Conservation (phyloP, 2,888 invertebrate genomes). For the Lydus trimaculatus region DNA sequence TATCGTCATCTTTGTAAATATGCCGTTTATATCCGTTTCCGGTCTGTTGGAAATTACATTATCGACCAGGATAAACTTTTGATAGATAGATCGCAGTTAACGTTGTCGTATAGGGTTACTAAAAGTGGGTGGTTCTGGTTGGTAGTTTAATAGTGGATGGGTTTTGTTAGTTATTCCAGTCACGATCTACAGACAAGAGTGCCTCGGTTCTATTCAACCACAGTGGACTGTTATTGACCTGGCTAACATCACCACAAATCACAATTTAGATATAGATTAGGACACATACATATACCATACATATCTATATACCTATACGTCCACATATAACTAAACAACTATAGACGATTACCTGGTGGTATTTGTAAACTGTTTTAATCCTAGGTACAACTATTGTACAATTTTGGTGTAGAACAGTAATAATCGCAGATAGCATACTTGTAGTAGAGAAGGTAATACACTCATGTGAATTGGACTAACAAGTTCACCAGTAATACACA, state of each 20-base stretch:
- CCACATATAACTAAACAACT: constrained; percentile 32
- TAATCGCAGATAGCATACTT: neutral
- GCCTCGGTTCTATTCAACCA: constrained; percentile 36
- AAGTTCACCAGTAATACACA: constrained; percentile 12
- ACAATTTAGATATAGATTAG: constrained; percentile 48
- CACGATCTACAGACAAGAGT: constrained; percentile 36
- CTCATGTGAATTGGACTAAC: neutral
- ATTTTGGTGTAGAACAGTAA: neutral
- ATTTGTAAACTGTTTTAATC: constrained; percentile 33
- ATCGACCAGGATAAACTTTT: constrained; percentile 51
- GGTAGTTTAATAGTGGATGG: constrained; percentile 7
- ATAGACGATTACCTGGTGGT: constrained; percentile 32
- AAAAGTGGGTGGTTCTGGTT: neutral
- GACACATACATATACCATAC: constrained; percentile 31
- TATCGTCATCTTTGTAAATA: constrained; percentile 37
- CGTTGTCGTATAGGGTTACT: constrained; percentile 10
- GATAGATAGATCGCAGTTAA: constrained; percentile 51
- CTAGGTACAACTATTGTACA: neutral
- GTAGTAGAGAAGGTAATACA: constrained; percentile 3
- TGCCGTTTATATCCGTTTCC: constrained; percentile 40
- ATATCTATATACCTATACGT: neutral
- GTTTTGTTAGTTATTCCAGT: constrained; percentile 44
- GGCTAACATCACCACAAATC: constrained; percentile 51
- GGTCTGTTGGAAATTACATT: constrained; percentile 48
- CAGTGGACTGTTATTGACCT: constrained; percentile 48